Evolutionary conservation across 2,888 invertebrate genomes (phyloP).

Genomic region (Melinopterus prodromus): DNA sequence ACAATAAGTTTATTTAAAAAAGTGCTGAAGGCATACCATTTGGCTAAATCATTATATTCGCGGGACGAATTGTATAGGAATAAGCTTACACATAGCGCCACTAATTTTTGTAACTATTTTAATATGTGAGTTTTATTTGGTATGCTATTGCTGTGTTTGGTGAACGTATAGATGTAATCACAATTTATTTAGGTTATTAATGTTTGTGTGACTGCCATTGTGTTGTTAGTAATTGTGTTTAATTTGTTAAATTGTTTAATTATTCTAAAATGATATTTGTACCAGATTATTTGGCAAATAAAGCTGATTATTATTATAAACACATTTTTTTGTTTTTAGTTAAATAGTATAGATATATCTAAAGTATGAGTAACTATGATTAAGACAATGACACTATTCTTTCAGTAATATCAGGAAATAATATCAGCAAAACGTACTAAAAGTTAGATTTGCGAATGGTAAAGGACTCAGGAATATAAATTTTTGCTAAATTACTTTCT

Average conservation of each 20-base stretch:
- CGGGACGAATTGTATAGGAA: not conserved
- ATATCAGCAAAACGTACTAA: too few relatives aligned
- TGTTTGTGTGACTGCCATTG: not conserved
- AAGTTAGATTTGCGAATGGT: too few relatives aligned
- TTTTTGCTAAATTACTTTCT: too few relatives aligned
- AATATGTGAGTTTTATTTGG: not conserved
- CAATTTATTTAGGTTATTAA: not conserved
- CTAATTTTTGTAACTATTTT: not conserved
- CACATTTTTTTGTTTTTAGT: too few relatives aligned
- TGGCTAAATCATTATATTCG: not conserved
- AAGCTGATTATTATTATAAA: not conserved
- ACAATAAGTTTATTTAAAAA: not conserved
- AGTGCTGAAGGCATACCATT: not conserved
- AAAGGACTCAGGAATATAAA: too few relatives aligned
- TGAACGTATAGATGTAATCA: not conserved
- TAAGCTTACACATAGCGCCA: not conserved
- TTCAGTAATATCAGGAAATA: too few relatives aligned
- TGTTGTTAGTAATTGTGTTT: not conserved
- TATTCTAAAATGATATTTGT: not conserved
- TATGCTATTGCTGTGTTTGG: too few relatives aligned
- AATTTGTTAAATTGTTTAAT: not conserved
- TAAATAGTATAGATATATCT: too few relatives aligned
- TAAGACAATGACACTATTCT: too few relatives aligned
- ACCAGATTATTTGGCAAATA: not conserved
- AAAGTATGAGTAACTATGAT: too few relatives aligned